Evolutionary conservation across 2,888 invertebrate genomes (phyloP).

Genomic region (Drosophila ezoana): DNA sequence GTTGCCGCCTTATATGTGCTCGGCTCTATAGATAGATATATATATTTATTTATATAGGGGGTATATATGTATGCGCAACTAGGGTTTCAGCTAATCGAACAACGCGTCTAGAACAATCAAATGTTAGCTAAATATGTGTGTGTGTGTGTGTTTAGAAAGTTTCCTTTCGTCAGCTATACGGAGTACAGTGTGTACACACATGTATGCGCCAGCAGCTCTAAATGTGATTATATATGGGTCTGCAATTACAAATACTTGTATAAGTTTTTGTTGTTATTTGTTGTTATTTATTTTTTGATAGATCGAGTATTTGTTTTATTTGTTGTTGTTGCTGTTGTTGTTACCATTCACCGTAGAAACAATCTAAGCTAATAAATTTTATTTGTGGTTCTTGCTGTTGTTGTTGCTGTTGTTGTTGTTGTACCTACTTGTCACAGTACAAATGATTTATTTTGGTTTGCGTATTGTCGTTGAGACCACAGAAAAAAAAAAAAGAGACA

Average conservation of each 20-base stretch:
- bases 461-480: slow-evolving; percentile 52
- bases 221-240: slow-evolving; percentile 49
- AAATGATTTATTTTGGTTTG: slow-evolving; percentile 68
- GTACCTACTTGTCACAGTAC: slow-evolving; percentile 76
- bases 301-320: slow-evolving; percentile 50
- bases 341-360: slow-evolving; percentile 70
- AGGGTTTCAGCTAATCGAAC: slow-evolving; percentile 39
- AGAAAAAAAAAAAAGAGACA: slow-evolving; percentile 44
- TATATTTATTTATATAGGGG: slow-evolving; percentile 20
- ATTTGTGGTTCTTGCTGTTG: slow-evolving; percentile 28
- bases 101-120: slow-evolving; percentile 43
- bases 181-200: slow-evolving; percentile 20
- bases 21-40: slow-evolving; percentile 32
- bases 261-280: slow-evolving; percentile 29
- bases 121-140: slow-evolving; percentile 20
- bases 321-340: slow-evolving; percentile 40
- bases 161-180: slow-evolving; percentile 32
- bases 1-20: slow-evolving; percentile 38
- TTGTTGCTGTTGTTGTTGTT: slow-evolving; percentile 43
- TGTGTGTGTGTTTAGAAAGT: slow-evolving; percentile 17
- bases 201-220: slow-evolving; percentile 56
- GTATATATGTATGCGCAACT: slow-evolving; percentile 29
- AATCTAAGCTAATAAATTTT: slow-evolving; percentile 59
- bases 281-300: slow-evolving; percentile 27
- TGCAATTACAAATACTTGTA: slow-evolving; percentile 59